Percentiles rank a stretch among this genome's conserved stretches.
Conservation (phyloP, 2,113 vertebrate species). For the Verasper variegatus region DNA sequence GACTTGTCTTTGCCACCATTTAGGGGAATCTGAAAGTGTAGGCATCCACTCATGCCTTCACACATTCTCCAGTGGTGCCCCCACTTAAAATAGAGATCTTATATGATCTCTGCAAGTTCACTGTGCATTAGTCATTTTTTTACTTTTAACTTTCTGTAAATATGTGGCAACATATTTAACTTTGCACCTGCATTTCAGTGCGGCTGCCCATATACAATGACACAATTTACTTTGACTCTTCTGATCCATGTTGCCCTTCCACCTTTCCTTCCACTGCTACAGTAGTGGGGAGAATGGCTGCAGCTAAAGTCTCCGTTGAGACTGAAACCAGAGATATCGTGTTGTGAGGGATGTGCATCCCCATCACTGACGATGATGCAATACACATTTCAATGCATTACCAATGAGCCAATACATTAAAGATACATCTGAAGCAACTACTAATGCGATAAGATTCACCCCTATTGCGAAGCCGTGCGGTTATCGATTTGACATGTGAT, state of each 20-base stretch:
- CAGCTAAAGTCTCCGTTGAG: neutral
- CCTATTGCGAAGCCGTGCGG: no score
- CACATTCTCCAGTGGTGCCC: no score
- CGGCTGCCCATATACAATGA: neutral
- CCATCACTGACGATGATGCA: neutral
- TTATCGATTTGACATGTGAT: no score
- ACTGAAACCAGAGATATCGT: neutral
- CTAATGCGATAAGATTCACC: neutral
- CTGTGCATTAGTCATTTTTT: neutral
- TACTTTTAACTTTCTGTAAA: constrained; percentile 8
- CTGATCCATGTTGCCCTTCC: no score
- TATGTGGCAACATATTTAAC: neutral
- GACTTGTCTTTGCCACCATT: neutral
- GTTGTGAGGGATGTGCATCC: neutral
- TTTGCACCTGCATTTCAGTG: neutral
- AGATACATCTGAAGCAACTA: no score
- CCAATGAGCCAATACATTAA: no score
- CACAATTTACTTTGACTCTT: constrained; percentile 2
- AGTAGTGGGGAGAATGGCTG: no score
- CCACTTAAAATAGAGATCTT: no score
- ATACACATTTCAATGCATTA: neutral
- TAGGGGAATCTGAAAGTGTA: neutral
- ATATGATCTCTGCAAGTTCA: no score
- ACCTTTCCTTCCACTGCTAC: no score
- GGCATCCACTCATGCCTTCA: no score